Base-by-base conservation (phyloP, 2,888 invertebrate species). In the Cosmorhoe ocellata region DNA sequence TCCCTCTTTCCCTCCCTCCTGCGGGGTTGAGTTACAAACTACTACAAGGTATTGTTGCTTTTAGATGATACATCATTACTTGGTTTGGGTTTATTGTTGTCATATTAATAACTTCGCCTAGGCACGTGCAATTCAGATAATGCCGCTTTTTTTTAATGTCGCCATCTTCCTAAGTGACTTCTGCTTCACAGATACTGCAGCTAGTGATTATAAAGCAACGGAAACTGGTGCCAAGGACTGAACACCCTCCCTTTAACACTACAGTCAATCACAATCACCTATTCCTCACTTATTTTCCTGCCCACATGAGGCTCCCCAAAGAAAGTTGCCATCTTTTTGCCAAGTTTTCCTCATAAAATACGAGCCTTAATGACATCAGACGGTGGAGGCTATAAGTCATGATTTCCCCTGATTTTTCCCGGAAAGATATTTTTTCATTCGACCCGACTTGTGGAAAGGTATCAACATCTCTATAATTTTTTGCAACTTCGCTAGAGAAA, bases 341-440 rank as follows among this genome's bases (percentile, higher is more conserved):
- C 48, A 47, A 51, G 69, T 65, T 66, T 63, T 60, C 57, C 47
- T 49, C 45, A 74, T 74, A 75, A 79, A 82, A 76, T 81, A 77
- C 79, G 70, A 67, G 54, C 71, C 59, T 72, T 84, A 85, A 85
- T 84, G 84, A 82, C 79, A 74, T 67, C 68, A 71, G 71, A 59
- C 67, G 72, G 72, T 68, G 71, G 70, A 65, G 68, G 78, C 77
- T 76, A 84, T 87, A 79, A 82, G 76, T 87, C 79, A 84, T 82
- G 67, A 80, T 87, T 86, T 82, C 79, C 72, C 64, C 71, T 73
- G 75, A 75, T 71, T 66, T 81, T 82, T 71, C 74, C 68, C 64
- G 64, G 69, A 76, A 69, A 83, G 81, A 83, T 79, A 78, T 81
- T 77, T 81, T 80, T 79, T 79, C 34, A 39, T 43, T 47, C 43